Evolutionary conservation across 1,140 invertebrate genomes (phyloP).

Genomic region (Drosophila bocqueti): DNA sequence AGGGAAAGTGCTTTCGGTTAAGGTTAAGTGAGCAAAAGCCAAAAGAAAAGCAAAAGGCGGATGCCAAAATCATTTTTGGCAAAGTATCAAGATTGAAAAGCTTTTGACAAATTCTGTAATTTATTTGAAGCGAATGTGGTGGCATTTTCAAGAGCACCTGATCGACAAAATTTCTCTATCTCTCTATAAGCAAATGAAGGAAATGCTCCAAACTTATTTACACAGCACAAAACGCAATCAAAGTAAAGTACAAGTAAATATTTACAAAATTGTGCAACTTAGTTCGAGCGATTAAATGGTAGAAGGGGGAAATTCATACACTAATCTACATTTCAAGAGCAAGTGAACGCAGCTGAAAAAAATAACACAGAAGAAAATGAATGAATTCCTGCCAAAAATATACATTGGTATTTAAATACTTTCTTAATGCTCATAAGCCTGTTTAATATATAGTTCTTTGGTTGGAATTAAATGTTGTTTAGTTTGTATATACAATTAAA

Average conservation of each 20-base stretch:
- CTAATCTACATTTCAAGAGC: slow-evolving; percentile 23
- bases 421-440: not conserved
- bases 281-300: not conserved
- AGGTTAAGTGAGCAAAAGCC: slow-evolving; percentile 49
- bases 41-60: slow-evolving; percentile 13
- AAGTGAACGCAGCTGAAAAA: not conserved
- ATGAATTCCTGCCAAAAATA: slow-evolving; percentile 19
- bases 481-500: not conserved
- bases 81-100: slow-evolving; percentile 34
- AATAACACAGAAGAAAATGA: not conserved
- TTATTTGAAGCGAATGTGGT: slow-evolving; percentile 49
- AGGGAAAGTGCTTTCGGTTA: slow-evolving; percentile 46
- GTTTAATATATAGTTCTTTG: slow-evolving; percentile 4
- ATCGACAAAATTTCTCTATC: slow-evolving; percentile 5
- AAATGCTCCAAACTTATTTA: slow-evolving; percentile 12
- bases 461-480: not conserved
- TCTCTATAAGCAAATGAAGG: slow-evolving; percentile 7
- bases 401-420: slow-evolving; percentile 10
- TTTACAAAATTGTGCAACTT: slow-evolving; percentile 33
- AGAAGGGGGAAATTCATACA: not conserved
- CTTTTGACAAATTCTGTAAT: slow-evolving; percentile 72
- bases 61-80: slow-evolving; percentile 51
- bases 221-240: slow-evolving; percentile 5
- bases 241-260: slow-evolving; percentile 17
- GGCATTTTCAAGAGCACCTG: slow-evolving; percentile 14